Evolutionary conservation across 2,888 invertebrate genomes (phyloP).

Genomic region (Noctua fimbriata): DNA sequence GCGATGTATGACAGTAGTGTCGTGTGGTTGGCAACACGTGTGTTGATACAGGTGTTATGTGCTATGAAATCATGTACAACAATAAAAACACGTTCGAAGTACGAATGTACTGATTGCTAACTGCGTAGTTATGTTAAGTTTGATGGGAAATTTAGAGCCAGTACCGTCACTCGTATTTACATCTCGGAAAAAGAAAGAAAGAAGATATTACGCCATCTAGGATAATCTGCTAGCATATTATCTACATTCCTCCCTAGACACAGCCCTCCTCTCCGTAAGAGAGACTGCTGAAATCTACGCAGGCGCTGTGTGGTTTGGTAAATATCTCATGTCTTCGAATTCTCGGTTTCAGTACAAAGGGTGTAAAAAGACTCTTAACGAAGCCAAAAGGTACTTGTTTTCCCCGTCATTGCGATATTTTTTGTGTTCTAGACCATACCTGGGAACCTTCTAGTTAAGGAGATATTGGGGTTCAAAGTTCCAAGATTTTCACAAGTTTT

Average conservation of each 20-base stretch:
- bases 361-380: too few relatives aligned
- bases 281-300: neutral
- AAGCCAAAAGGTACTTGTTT: too few relatives aligned
- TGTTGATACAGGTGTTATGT: constrained; percentile 66
- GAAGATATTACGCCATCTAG: neutral
- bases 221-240: neutral
- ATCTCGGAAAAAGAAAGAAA: neutral
- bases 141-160: constrained; percentile 9
- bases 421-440: too few relatives aligned
- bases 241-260: neutral
- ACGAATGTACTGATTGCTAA: constrained; percentile 16
- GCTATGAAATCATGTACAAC: constrained; percentile 64
- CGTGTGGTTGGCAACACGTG: constrained; percentile 41
- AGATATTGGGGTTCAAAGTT: too few relatives aligned
- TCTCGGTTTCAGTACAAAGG: neutral
- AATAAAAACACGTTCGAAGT: constrained; percentile 41
- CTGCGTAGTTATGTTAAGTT: constrained; percentile 9
- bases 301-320: neutral
- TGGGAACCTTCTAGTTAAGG: too few relatives aligned
- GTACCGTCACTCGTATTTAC: neutral
- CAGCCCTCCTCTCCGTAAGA: neutral
- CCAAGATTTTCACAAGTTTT: too few relatives aligned
- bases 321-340: neutral
- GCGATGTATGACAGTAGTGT: constrained; percentile 21
- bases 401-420: too few relatives aligned